Conservation (phyloP, 2,888 invertebrate genomes). For the Orthonychiurus folsomi region DNA sequence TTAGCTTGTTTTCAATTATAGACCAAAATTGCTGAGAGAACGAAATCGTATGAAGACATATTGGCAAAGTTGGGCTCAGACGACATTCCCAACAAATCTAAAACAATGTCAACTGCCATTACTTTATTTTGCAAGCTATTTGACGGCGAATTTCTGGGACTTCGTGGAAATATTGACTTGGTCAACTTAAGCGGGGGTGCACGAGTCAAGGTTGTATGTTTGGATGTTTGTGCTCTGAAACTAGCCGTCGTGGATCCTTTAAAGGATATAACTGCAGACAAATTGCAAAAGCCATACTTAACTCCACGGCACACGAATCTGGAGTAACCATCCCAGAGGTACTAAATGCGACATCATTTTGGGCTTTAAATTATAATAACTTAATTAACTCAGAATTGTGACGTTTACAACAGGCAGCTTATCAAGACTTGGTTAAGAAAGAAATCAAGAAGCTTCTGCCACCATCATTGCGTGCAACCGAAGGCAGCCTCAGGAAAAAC, state of each 20-base stretch:
- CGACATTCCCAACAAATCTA: not conserved
- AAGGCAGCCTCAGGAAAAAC: no score
- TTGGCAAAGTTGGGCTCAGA: not conserved
- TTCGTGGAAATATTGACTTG: not conserved
- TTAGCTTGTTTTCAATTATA: not conserved
- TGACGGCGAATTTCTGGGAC: not conserved
- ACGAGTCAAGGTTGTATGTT: not conserved
- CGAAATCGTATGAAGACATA: not conserved
- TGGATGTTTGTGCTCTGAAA: not conserved
- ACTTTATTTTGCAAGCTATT: not conserved
- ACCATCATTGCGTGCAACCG: no score
- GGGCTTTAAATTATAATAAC: not conserved
- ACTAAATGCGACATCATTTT: no score
- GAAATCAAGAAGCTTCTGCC: not conserved
- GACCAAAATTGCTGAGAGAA: not conserved
- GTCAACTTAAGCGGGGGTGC: not conserved
- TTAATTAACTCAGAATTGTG: not conserved
- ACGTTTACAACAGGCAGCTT: not conserved
- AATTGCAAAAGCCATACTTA: not conserved
- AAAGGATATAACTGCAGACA: not conserved
- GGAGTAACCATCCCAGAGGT: not conserved
- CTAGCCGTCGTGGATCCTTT: not conserved
- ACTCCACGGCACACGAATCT: not conserved
- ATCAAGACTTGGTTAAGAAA: not conserved
- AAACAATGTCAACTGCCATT: not conserved